Conservation (phyloP, 2,888 invertebrate species). For the Caenorhabditis becei region DNA sequence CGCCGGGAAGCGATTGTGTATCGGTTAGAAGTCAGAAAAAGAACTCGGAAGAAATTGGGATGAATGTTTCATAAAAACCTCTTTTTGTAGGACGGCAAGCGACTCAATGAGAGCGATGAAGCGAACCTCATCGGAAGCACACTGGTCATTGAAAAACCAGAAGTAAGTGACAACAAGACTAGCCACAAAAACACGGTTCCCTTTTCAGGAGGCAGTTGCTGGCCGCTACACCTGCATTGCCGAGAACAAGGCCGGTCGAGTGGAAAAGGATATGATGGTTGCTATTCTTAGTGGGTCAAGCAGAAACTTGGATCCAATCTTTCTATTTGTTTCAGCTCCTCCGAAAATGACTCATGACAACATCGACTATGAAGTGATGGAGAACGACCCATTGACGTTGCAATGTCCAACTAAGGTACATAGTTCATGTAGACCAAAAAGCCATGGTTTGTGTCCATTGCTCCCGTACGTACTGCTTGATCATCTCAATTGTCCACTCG, state of each 20-base stretch:
- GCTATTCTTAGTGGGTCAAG: slow-evolving; percentile 84
- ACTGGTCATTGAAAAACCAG: slow-evolving; percentile 37
- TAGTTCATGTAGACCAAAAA: neutral
- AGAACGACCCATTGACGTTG: slow-evolving; percentile 84
- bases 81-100: slow-evolving; percentile 52
- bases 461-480: neutral
- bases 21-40: slow-evolving; percentile 19
- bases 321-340: slow-evolving; percentile 66
- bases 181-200: neutral
- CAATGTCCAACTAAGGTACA: slow-evolving; percentile 70
- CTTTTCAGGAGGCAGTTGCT: slow-evolving; percentile 80
- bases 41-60: slow-evolving; percentile 23
- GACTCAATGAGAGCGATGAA: slow-evolving; percentile 46
- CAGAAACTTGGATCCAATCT: neutral
- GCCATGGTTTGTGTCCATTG: slow-evolving; percentile 10
- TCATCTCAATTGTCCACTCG: slow-evolving; percentile 23
- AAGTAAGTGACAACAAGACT: slow-evolving; percentile 38
- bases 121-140: slow-evolving; percentile 20
- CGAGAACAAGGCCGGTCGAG: slow-evolving; percentile 84
- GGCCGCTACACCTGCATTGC: slow-evolving; percentile 86
- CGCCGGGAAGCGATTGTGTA: slow-evolving; percentile 27
- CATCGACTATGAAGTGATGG: slow-evolving; percentile 81
- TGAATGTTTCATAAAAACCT: slow-evolving; percentile 29
- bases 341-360: slow-evolving; percentile 68
- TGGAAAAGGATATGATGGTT: slow-evolving; percentile 84